A percentile compares a stretch with the other conserved stretches of the same genome.
Evolutionary conservation across 1,140 invertebrate genomes (phyloP).

Genomic region (Penaeus vannamei): DNA sequence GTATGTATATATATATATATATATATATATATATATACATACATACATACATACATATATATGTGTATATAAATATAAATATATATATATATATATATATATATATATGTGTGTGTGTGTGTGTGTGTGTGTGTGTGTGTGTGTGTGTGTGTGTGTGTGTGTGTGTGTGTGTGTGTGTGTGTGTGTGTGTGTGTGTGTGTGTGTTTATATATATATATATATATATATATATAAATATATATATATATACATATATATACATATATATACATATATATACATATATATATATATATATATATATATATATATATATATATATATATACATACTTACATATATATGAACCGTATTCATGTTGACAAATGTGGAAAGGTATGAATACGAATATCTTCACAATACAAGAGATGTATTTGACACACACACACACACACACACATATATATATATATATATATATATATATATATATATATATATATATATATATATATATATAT

Average conservation of each 20-base stretch:
- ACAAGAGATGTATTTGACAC: too few species aligned
- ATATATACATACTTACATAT: background rate
- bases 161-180: background rate
- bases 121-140: background rate
- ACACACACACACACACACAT: background rate
- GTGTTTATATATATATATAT: background rate
- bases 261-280: background rate
- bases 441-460: background rate
- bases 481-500: constrained; percentile 11
- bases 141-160: background rate
- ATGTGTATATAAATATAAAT: background rate
- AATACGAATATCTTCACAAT: too few species aligned
- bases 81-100: background rate
- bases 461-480: constrained; percentile 16
- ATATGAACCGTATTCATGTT: too few species aligned
- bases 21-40: too few species aligned
- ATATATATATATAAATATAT: constrained; percentile 6
- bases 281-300: background rate
- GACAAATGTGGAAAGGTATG: too few species aligned
- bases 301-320: constrained; percentile 16
- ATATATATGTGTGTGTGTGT: background rate
- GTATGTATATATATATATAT: too few species aligned
- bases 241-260: constrained; percentile 4
- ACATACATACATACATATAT: background rate
- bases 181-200: background rate